These are phyloP conservation scores for Conomelus anceps DNA, from an alignment of 2,888 invertebrate species.

Conservation along the genomic window DNA sequence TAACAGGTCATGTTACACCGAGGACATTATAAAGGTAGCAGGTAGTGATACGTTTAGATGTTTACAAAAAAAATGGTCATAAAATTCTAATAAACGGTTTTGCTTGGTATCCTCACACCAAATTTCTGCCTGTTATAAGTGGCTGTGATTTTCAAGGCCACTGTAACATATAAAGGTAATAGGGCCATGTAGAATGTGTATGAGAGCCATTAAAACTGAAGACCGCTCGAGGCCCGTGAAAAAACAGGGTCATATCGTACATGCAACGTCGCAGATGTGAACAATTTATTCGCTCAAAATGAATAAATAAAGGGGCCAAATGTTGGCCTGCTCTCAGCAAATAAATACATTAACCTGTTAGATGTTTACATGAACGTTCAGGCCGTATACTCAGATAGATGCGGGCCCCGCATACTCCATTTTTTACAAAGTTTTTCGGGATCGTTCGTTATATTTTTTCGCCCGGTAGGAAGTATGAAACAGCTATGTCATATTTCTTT, in stretches of 20 bases:
- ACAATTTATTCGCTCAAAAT: background rate
- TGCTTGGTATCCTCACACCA: background rate
- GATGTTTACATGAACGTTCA: background rate
- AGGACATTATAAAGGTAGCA: background rate
- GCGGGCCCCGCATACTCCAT: background rate
- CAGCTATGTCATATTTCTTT: background rate
- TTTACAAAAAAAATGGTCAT: background rate
- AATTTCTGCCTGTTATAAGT: background rate
- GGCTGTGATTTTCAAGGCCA: background rate
- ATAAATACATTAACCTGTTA: background rate
- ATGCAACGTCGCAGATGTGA: background rate
- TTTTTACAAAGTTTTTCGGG: background rate
- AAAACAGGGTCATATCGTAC: background rate
- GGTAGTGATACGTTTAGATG: background rate
- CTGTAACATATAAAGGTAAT: background rate
- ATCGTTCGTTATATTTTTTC: background rate
- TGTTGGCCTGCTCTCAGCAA: background rate
- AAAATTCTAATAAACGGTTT: background rate
- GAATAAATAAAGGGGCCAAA: background rate
- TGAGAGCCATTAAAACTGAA: background rate
- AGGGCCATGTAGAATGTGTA: background rate
- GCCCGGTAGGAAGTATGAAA: background rate
- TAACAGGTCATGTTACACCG: background rate
- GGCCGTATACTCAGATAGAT: background rate
- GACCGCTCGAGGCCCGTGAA: background rate